Percentiles rank a stretch among this genome's conserved stretches.
Conservation (phyloP, 2,113 vertebrate genomes). For the Condylura cristata region DNA sequence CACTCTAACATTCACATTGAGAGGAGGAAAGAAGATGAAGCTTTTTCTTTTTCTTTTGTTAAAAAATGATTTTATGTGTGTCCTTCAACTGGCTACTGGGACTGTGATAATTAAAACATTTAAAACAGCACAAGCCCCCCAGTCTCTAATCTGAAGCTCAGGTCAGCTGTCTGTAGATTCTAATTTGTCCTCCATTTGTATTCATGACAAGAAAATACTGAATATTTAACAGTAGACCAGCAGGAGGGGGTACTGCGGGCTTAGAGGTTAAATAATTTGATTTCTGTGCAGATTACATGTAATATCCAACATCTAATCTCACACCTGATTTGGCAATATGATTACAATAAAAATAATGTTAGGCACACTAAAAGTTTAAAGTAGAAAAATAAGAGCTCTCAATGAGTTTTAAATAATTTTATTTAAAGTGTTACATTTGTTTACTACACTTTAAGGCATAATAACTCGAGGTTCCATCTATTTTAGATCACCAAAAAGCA, state of each 20-base stretch:
- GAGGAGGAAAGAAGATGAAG: slow-evolving; percentile 60
- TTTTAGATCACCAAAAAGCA: background rate
- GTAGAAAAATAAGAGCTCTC: slow-evolving; percentile 51
- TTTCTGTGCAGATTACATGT: slow-evolving; percentile 96
- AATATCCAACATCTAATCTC: slow-evolving; percentile 94
- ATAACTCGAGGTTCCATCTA: background rate
- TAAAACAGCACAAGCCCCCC: slow-evolving; percentile 91
- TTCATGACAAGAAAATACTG: slow-evolving; percentile 96
- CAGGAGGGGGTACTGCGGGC: slow-evolving; percentile 92
- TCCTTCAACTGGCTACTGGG: slow-evolving; percentile 92
- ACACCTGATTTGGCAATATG: slow-evolving; percentile 87
- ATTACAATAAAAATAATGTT: slow-evolving; percentile 84
- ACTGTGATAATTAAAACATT: slow-evolving; percentile 97
- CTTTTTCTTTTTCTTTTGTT: slow-evolving; percentile 82
- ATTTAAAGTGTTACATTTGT: background rate
- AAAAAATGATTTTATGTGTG: slow-evolving; percentile 86
- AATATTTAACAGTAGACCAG: slow-evolving; percentile 97
- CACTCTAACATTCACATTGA: slow-evolving; percentile 83
- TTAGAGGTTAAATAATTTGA: slow-evolving; percentile 98
- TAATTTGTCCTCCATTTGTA: slow-evolving; percentile 99
- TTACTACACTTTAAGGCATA: background rate
- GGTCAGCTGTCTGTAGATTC: slow-evolving; percentile 98
- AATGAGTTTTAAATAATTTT: slow-evolving; percentile 34
- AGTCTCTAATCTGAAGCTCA: slow-evolving; percentile 92
- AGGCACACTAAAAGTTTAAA: slow-evolving; percentile 53